phyloP scores from a whole-genome alignment of 2,888 invertebrate genomes.

The Synanthedon tipuliformis region DNA sequence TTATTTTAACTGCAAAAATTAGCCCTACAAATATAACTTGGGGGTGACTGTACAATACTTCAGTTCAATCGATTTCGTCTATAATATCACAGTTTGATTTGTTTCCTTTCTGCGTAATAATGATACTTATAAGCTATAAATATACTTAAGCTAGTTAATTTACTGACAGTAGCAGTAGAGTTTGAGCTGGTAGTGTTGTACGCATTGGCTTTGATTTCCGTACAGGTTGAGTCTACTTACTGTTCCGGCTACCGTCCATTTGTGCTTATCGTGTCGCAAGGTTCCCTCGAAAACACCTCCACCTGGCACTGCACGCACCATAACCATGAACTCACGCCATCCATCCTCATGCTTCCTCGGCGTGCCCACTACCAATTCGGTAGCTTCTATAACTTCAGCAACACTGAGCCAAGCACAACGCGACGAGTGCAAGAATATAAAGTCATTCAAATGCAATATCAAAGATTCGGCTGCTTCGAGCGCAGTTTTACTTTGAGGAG shows the following conservation, averaged over 20 bases:
- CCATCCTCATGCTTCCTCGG: slow-evolving; percentile 42
- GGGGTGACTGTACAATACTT: too few species aligned
- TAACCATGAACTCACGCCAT: slow-evolving; percentile 73
- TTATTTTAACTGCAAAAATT: too few species aligned
- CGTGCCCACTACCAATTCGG: slow-evolving; percentile 65
- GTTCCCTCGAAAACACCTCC: slow-evolving; percentile 84
- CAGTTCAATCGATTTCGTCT: too few species aligned
- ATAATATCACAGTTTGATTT: not conserved
- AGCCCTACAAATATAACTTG: too few species aligned
- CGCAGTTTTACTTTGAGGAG: slow-evolving; percentile 64
- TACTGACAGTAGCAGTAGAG: slow-evolving; percentile 79
- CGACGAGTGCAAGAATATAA: slow-evolving; percentile 7
- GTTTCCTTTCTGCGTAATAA: too few species aligned
- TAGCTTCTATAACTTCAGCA: slow-evolving; percentile 73
- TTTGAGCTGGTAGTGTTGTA: slow-evolving; percentile 79
- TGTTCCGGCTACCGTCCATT: slow-evolving; percentile 74
- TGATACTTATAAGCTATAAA: too few species aligned
- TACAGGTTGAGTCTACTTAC: slow-evolving; percentile 84
- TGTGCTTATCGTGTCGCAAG: slow-evolving; percentile 43
- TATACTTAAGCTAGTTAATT: slow-evolving; percentile 1
- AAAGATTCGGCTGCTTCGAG: slow-evolving; percentile 71
- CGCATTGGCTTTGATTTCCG: slow-evolving; percentile 83
- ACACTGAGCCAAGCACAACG: slow-evolving; percentile 76
- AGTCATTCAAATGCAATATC: slow-evolving; percentile 73
- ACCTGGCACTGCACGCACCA: slow-evolving; percentile 75